phyloP scores from a whole-genome alignment of 2,888 invertebrate genomes.

The Crepidodera aurea region DNA sequence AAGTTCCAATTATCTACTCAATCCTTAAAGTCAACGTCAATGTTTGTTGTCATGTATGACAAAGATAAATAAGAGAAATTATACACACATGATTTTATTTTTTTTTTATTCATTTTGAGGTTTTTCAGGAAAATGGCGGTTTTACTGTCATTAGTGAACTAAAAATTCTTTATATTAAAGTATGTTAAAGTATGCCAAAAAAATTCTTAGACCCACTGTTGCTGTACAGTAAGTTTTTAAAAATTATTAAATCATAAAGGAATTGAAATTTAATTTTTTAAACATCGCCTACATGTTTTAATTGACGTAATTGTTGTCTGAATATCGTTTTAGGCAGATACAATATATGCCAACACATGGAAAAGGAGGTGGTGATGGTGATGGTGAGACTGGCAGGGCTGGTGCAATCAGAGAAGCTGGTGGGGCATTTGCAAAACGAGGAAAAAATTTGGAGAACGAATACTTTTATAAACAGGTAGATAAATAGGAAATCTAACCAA shows the following conservation, averaged over 20 bases:
- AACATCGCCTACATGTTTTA: background rate
- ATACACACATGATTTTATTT: no score
- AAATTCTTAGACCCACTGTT: background rate
- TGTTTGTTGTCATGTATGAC: no score
- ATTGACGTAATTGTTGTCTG: conserved; percentile 34
- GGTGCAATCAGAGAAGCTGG: conserved; percentile 90
- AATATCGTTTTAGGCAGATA: conserved; percentile 37
- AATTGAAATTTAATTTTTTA: background rate
- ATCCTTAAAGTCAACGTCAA: no score
- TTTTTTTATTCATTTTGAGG: no score
- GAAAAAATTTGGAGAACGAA: conserved; percentile 88
- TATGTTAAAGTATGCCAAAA: conserved; percentile 3
- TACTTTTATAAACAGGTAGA: conserved; percentile 90
- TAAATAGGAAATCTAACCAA: no score
- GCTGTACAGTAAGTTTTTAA: conserved; percentile 3
- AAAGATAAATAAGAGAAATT: no score
- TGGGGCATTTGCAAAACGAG: conserved; percentile 88
- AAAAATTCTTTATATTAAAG: no score
- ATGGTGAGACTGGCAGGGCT: conserved; percentile 83
- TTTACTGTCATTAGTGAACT: no score
- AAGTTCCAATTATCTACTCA: no score
- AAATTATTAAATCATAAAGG: background rate
- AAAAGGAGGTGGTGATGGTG: conserved; percentile 82
- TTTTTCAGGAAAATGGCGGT: no score
- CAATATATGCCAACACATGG: conserved; percentile 63